Evolutionary conservation across 2,113 vertebrate species (phyloP), one percentile per base, ranked within the genome.

Genomic region (Lichenostomus cassidix): DNA sequence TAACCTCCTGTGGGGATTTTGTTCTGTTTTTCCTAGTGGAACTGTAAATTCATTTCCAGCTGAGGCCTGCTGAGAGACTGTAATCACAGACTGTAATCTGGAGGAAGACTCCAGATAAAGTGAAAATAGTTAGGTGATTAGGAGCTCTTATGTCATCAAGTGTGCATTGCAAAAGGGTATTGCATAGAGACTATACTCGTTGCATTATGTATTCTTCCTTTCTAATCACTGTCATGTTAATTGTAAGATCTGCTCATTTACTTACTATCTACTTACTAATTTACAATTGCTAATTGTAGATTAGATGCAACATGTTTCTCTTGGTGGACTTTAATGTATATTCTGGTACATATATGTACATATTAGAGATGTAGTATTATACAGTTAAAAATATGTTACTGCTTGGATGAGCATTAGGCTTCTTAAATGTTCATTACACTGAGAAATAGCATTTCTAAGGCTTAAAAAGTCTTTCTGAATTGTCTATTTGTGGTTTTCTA

Each of bases 1-100:
- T 71, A n/a, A 46, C 44, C 41, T 73, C 70, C 85, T 41, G 14
- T 53, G 69, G 65, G 71, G 46, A 42, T 64, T 85, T 89, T 93
- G 68, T 88, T 89, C 47, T 92, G 37, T 49, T 93, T 90, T 94
- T 88, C 67, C 37, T 86, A 35, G 58, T 11, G 2, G 84, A 79
- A 50, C 91, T 89, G 11, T 91, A 85, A 91, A 95, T 91, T 82
- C 37, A 58, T 87, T 85, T 85, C 74, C 78, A 79, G 55, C 84
- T 59, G 52, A 69, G 59, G 50, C 82, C 50, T 87, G 35, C 88
- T 90, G 92, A 76, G 88, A 76, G 46, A 53, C 19, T 80, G 27
- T 83, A 69, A 69, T 63, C 67, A 76, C 62, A 76, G 39, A 39
- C 39, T 39, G 39, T 39, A 39, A 39, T 39, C 39, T 39, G 39